phyloP scores from a whole-genome alignment of 2,113 vertebrate species.

The Nibea coibor region DNA sequence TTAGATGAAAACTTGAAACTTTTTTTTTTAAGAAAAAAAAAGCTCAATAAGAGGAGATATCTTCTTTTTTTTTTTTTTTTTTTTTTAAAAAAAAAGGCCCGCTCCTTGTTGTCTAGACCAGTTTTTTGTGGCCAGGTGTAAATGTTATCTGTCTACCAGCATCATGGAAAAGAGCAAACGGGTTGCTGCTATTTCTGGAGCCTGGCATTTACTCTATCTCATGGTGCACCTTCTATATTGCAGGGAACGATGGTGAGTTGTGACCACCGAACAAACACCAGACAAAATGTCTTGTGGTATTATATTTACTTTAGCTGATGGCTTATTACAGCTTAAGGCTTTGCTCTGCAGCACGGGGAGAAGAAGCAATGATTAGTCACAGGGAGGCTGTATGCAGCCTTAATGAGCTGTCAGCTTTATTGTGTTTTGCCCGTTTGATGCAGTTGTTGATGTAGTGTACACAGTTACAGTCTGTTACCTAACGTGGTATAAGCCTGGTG shows the following conservation, averaged over 20 bases:
- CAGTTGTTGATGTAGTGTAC: slow-evolving; percentile 44
- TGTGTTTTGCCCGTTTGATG: slow-evolving; percentile 50
- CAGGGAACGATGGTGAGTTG: slow-evolving; percentile 36
- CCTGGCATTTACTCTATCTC: slow-evolving; percentile 73
- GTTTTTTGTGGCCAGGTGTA: slow-evolving; percentile 65
- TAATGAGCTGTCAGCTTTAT: slow-evolving; percentile 67
- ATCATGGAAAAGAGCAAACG: slow-evolving; percentile 76
- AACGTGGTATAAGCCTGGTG: slow-evolving; percentile 22
- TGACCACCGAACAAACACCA: slow-evolving; percentile 62
- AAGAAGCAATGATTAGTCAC: slow-evolving; percentile 49
- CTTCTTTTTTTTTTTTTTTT: too few species aligned
- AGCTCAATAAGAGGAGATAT: not conserved
- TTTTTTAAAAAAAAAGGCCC: not conserved
- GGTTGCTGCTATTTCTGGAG: slow-evolving; percentile 74
- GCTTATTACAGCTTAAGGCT: slow-evolving; percentile 64
- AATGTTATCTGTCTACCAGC: slow-evolving; percentile 74
- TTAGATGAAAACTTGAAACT: slow-evolving; percentile 1
- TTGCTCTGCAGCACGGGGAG: not conserved
- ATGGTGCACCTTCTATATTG: slow-evolving; percentile 51
- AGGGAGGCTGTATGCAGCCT: slow-evolving; percentile 26
- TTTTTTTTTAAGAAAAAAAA: not conserved
- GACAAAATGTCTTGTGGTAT: slow-evolving; percentile 41
- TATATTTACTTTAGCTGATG: slow-evolving; percentile 60
- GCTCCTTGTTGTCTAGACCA: slow-evolving; percentile 25
- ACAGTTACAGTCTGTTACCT: slow-evolving; percentile 43